Base-by-base conservation (phyloP, 2,113 vertebrate species). In the Tachysurus fulvidraco region DNA sequence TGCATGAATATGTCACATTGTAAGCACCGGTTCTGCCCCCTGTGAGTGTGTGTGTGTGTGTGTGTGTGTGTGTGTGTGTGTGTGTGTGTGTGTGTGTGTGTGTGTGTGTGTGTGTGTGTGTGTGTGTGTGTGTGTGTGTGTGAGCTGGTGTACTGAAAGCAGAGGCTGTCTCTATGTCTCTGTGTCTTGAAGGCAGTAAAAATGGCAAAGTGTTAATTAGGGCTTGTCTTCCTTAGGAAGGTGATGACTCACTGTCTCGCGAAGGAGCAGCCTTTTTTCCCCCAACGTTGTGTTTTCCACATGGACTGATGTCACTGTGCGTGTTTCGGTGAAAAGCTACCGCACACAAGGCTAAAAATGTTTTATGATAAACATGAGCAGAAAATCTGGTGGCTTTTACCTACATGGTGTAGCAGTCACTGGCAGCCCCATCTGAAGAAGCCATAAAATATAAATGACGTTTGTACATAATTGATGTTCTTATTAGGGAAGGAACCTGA, bases 381-480 rank as follows among this genome's bases (percentile, higher is more conserved):
- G 21, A 44, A 41, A 44, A 52, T 54, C 80, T 76, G 55, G 25
- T 36, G 1, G 7, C 67, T 59, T 62, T 81, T 23, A 76, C 85
- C 44, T 83, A 71, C 50, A 5, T 81, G 69, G 46, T n/a, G 23
- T n/a, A 54, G 55, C 44, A 19, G 81, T 25, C 36, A 14, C 81
- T 83, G 81, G 46, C 73, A 77, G 71, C 28, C 77, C 80, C 55
- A 62, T 88, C 87, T 78, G 67, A 84, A 57, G 50, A 55, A 13
- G 52, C 85, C 82, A 88, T 90, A 60, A 90, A 90, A 88, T 67
- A 86, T 77, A 57, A 77, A 90, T 90, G 87, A 52, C 30, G 55
- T 54, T 81, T 30, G 59, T 90, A 64, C 74, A 90, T 87, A 88
- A 88, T 90, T 81, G n/a, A 90, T 73, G 46, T 78, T 21, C 64